Evolutionary conservation across 1,140 invertebrate genomes (phyloP).

Genomic region (Agraylea sexmaculata): DNA sequence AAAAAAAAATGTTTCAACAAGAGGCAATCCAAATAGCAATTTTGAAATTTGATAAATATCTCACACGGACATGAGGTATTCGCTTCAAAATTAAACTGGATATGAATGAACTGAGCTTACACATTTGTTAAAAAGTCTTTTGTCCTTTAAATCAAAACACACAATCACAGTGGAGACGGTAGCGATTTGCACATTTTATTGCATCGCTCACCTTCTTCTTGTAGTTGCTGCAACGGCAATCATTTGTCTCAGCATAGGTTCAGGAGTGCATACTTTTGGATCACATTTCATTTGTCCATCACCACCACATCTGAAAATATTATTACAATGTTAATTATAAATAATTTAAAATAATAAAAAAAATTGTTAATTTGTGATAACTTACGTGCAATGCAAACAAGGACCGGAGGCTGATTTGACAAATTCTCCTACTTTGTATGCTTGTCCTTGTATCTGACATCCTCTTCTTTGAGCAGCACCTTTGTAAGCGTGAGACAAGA

Average conservation of each 20-base stretch:
- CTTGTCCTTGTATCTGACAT: constrained; percentile 70
- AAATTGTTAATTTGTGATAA: constrained; percentile 24
- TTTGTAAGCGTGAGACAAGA: constrained; percentile 64
- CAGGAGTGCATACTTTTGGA: constrained; percentile 73
- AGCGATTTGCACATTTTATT: constrained; percentile 6
- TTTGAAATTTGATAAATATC: too few species aligned
- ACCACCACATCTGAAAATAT: constrained; percentile 62
- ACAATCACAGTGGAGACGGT: constrained; percentile 19
- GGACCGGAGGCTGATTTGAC: constrained; percentile 77
- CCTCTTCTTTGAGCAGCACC: constrained; percentile 60
- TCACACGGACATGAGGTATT: too few species aligned
- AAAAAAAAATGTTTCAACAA: too few species aligned
- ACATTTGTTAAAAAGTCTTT: too few species aligned
- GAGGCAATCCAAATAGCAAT: too few species aligned
- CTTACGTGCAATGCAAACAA: constrained; percentile 86
- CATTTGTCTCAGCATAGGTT: constrained; percentile 80
- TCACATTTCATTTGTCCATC: constrained; percentile 90
- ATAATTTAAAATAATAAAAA: constrained; percentile 2
- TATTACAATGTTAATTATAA: neutral
- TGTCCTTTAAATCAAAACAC: constrained; percentile 18
- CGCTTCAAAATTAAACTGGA: too few species aligned
- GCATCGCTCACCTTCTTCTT: constrained; percentile 58
- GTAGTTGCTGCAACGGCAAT: constrained; percentile 61
- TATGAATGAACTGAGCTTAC: too few species aligned
- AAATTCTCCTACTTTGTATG: constrained; percentile 71